Conservation (phyloP, 2,888 invertebrate species). For the Rhagonycha fulva region DNA sequence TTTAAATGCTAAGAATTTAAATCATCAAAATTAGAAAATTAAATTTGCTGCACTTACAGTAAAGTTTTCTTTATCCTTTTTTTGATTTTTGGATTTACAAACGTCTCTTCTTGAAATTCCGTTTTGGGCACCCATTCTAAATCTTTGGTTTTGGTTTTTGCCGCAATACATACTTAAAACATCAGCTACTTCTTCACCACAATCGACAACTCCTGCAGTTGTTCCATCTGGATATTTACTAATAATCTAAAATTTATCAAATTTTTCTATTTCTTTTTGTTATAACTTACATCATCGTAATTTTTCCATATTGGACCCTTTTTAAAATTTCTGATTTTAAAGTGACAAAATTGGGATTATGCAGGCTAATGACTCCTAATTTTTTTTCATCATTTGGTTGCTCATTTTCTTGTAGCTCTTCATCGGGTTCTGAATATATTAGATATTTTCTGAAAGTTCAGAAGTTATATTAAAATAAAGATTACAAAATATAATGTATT, state of each 20-base stretch:
- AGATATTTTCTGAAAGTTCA: neutral
- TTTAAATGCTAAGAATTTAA: neutral
- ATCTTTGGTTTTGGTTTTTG: neutral
- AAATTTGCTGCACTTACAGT: neutral
- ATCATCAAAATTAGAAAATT: neutral
- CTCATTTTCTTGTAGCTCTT: neutral
- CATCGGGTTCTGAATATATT: neutral
- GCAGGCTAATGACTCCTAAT: neutral
- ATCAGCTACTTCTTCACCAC: neutral
- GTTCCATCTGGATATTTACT: neutral
- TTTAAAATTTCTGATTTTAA: neutral
- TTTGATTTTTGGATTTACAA: neutral
- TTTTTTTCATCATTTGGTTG: too few species aligned
- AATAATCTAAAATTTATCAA: neutral
- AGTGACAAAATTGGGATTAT: neutral
- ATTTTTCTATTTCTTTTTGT: neutral
- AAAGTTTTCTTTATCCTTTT: neutral
- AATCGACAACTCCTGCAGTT: neutral
- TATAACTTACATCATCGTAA: neutral
- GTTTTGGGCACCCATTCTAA: neutral
- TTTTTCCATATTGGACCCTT: rapidly evolving
- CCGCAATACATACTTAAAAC: neutral
- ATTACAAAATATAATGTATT: neutral
- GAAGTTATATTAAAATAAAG: neutral
- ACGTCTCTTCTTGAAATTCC: neutral